Conservation (phyloP, 2,113 vertebrate species). For the Diadophis punctatus region DNA sequence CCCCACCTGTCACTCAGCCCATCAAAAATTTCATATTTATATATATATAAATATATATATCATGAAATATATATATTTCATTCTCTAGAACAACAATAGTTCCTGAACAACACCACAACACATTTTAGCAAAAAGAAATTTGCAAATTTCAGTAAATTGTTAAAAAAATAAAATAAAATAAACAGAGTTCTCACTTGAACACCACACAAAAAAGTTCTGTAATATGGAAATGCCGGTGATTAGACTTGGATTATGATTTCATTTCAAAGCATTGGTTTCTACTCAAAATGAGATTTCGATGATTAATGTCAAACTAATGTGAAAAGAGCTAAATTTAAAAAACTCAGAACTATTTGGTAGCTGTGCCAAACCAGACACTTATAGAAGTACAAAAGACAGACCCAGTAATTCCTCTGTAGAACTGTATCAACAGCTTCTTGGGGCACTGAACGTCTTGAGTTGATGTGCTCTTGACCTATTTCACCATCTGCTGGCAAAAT, state of each 20-base stretch:
- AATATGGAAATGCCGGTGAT: background rate
- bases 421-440: background rate
- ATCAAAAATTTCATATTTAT: too few species aligned
- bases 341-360: background rate
- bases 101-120: background rate
- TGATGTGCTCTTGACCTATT: background rate
- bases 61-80: too few species aligned
- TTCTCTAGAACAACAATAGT: background rate
- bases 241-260: background rate
- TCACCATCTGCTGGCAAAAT: background rate
- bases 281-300: background rate
- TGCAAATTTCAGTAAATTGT: background rate
- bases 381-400: background rate
- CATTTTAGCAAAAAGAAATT: background rate
- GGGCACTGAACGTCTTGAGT: background rate
- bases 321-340: background rate
- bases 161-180: background rate
- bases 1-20: too few species aligned
- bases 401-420: background rate
- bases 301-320: background rate
- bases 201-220: background rate
- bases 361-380: too few species aligned
- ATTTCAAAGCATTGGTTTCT: background rate
- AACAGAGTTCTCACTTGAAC: background rate
- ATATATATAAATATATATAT: too few species aligned